Percentiles rank a stretch among this genome's conserved stretches.
These are phyloP conservation scores for Neolamprologus falcicula DNA, from an alignment of 2,113 vertebrate species.

Conservation along the genomic window DNA sequence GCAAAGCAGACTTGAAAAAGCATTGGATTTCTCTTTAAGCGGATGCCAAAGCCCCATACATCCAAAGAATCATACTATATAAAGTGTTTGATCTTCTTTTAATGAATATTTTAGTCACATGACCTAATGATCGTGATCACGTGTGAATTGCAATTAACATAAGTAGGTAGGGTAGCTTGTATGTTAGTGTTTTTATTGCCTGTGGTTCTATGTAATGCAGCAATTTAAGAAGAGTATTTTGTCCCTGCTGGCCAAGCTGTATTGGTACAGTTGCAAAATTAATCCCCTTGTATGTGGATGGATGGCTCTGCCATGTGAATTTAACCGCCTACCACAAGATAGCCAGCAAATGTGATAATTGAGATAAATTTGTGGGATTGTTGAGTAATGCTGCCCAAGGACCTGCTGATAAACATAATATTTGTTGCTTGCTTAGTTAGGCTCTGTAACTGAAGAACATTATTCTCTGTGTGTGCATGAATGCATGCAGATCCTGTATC, in stretches of 20 bases:
- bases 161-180: neutral
- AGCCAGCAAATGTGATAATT: neutral
- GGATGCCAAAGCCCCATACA: neutral
- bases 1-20: neutral
- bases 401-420: neutral
- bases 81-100: neutral
- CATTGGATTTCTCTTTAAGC: neutral
- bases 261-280: neutral
- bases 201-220: neutral
- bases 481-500: constrained; percentile 85
- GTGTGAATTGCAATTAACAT: neutral
- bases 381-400: neutral
- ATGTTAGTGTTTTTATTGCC: neutral
- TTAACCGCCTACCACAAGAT: neutral
- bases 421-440: neutral
- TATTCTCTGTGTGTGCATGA: neutral
- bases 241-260: neutral
- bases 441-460: neutral
- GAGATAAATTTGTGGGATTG: neutral
- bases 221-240: neutral
- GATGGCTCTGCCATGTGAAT: neutral
- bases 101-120: neutral
- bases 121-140: neutral
- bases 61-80: neutral
- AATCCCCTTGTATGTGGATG: neutral